A percentile compares a stretch with the other conserved stretches of the same genome.
Evolutionary conservation across 2,113 vertebrate species (phyloP).

Genomic region (Galbula dea): DNA sequence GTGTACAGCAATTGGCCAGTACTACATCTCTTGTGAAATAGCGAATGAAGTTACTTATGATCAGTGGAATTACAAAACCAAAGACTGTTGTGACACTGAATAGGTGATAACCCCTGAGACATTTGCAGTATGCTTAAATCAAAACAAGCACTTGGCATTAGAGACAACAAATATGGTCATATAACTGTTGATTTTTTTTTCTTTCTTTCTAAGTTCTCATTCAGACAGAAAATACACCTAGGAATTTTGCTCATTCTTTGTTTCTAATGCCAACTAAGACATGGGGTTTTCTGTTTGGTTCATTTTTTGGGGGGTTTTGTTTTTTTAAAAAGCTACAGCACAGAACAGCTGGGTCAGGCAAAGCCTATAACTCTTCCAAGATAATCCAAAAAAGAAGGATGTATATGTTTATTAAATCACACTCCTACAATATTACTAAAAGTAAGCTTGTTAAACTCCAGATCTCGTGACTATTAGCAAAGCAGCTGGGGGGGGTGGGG

Average conservation of each 20-base stretch:
- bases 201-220: background rate
- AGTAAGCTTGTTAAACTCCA: background rate
- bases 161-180: background rate
- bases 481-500: background rate
- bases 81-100: background rate
- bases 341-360: background rate
- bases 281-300: background rate
- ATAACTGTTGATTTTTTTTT: background rate
- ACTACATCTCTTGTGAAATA: background rate
- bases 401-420: background rate
- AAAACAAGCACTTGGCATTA: background rate
- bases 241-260: background rate
- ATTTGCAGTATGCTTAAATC: background rate
- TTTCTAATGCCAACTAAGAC: background rate
- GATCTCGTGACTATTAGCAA: background rate
- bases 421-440: background rate
- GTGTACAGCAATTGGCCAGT: background rate
- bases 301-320: too few species aligned
- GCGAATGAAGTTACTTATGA: background rate
- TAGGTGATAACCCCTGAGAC: background rate
- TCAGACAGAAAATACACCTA: background rate
- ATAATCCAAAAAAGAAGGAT: background rate
- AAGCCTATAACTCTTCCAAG: accelerated
- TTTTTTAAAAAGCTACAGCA: background rate
- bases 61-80: background rate